Conservation (phyloP, 2,888 invertebrate species). For the Plusia festucae region DNA sequence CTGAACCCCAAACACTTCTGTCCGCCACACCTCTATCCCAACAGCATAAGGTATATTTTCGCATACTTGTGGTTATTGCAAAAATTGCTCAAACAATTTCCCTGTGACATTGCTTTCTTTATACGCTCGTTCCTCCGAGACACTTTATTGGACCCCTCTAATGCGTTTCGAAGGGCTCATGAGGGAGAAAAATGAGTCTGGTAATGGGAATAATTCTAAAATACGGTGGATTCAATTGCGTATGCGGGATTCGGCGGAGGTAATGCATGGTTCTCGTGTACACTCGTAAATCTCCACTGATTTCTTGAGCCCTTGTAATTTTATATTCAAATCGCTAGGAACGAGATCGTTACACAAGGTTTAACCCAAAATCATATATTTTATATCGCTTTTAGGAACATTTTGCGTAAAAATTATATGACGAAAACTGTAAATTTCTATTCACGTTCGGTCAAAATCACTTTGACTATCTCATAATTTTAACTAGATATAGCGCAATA, state of each 20-base stretch:
- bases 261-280: slow-evolving; percentile 7
- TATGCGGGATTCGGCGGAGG: slow-evolving; percentile 21
- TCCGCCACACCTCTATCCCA: slow-evolving; percentile 7
- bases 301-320: slow-evolving; percentile 2
- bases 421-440: too few relatives aligned
- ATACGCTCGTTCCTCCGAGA: slow-evolving; percentile 62
- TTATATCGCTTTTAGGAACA: not conserved
- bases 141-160: slow-evolving; percentile 68
- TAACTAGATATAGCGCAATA: too few relatives aligned
- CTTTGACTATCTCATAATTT: too few relatives aligned
- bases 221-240: slow-evolving; percentile 47
- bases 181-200: slow-evolving; percentile 56
- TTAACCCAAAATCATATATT: not conserved
- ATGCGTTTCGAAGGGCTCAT: slow-evolving; percentile 65
- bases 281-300: slow-evolving; percentile 5
- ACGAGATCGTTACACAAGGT: slow-evolving; percentile 3
- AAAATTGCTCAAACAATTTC: slow-evolving; percentile 55
- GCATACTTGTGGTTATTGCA: not conserved
- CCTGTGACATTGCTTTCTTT: slow-evolving; percentile 64
- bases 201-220: slow-evolving; percentile 55
- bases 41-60: slow-evolving; percentile 22
- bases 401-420: not conserved
- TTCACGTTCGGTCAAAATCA: too few relatives aligned
- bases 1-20: slow-evolving; percentile 29
- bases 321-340: not conserved